A percentile compares a stretch with the other conserved stretches of the same genome.
phyloP scores from a whole-genome alignment of 2,113 vertebrate genomes.

The Cephalopterus ornatus region DNA sequence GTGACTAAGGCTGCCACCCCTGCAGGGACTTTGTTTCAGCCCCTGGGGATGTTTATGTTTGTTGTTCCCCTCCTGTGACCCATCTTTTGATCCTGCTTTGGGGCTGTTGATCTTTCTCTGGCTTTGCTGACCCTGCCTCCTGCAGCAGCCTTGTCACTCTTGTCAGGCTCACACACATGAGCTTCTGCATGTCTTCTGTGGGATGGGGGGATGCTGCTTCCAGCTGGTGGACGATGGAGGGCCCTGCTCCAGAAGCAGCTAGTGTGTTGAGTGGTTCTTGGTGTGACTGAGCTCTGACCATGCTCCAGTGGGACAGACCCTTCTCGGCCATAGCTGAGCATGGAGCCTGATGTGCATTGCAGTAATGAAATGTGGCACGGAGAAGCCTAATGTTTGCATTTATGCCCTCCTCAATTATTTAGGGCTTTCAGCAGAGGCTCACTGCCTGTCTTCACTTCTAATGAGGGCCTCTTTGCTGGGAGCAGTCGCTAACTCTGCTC shows the following conservation, averaged over 20 bases:
- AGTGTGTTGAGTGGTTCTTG: background rate
- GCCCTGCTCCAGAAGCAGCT: background rate
- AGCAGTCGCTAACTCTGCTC: background rate
- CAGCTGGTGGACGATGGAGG: background rate
- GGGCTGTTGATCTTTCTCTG: background rate
- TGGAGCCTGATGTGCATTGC: background rate
- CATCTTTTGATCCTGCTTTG: background rate
- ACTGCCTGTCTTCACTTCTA: background rate
- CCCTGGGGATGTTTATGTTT: background rate
- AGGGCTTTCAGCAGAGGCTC: constrained; percentile 14
- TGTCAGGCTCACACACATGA: background rate
- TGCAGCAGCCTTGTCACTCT: background rate
- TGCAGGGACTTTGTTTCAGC: background rate
- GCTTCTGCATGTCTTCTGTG: background rate
- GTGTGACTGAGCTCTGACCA: background rate
- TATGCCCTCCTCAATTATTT: constrained; percentile 41
- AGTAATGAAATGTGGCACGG: background rate
- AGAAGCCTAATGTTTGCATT: constrained; percentile 17
- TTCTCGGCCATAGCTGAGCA: background rate
- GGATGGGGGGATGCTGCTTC: rapidly evolving
- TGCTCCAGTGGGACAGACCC: background rate
- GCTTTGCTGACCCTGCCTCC: background rate
- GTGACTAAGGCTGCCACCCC: background rate
- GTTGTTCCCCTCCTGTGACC: background rate
- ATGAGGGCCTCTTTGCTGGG: constrained; percentile 6